Base-by-base conservation (phyloP, 2,113 vertebrate genomes). In the Sceloporus tristichus region DNA sequence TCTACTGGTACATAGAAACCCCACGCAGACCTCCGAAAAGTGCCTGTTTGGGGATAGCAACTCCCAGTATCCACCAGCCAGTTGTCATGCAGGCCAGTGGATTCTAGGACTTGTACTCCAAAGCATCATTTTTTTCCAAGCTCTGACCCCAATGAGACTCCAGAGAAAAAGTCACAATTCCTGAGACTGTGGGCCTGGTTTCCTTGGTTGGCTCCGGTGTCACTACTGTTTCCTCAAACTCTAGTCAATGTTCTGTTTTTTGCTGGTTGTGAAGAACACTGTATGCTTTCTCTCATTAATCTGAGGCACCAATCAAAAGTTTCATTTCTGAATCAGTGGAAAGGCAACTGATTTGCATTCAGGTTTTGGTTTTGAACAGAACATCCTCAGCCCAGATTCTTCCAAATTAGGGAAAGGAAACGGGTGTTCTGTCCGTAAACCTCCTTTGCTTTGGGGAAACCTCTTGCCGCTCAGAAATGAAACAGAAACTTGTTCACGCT, bases 401-500 rank as follows among this genome's bases (percentile, higher is more conserved):
- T 95, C 92, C 91, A 92, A 94, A 92, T 75, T 82, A 84, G 34
- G 29, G 85, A 92, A 94, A 92, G 88, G 89, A 94, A 96, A 94
- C 85, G 92, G 82, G 89, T n/a, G 83, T 85, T 85, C 84, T 85
- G 84, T 78, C 87, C 88, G 91, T 89, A 56, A 82, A 85, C 92
- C 82, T 92, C 79, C n/a, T 90, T 94, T 93, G 91, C 84, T 93
- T 94, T 94, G 89, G 70, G 87, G 82, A 91, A 91, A 83, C 87
- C 93, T 91, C 34, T 86, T 95, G 90, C 91, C 93, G 90, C 93
- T 92, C 93, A 92, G 95, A 95, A 94, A 84, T 96, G 92, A 95
- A 95, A 94, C 78, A 89, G 87, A 94, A 95, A 94, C 38, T 91
- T 92, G 93, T 91, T 95, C 91, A 92, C 84, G 91, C 90, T 90